Evolutionary conservation across 2,797 vertebrate genomes (phyloP).

Genomic region (Toxotes lorentzi): DNA sequence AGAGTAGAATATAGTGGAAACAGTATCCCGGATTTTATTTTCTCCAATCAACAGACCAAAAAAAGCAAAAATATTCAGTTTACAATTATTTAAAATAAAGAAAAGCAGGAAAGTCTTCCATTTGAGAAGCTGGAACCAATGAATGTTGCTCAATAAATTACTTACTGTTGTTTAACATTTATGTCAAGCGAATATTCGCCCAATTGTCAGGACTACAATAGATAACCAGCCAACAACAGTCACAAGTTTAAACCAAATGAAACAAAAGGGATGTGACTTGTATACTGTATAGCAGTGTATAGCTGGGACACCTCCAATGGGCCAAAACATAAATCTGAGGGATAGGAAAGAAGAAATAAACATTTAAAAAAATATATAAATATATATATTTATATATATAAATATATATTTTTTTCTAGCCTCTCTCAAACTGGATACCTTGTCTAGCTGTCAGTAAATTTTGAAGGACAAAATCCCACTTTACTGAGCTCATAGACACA

Average conservation of each 20-base stretch:
- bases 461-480: neutral
- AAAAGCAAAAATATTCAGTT: neutral
- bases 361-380: no score
- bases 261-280: constrained; percentile 14
- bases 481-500: neutral
- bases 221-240: no score
- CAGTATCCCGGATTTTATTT: no score
- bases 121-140: neutral
- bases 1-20: neutral
- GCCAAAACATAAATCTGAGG: neutral
- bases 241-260: neutral
- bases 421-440: neutral
- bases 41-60: neutral
- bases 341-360: neutral
- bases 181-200: no score
- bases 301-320: neutral
- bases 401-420: neutral
- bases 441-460: neutral
- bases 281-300: neutral
- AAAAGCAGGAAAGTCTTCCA: neutral
- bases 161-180: neutral
- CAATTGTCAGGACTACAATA: neutral
- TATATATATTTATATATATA: no score
- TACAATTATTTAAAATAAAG: neutral
- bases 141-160: neutral